Evolutionary conservation across 2,797 vertebrate species (phyloP).

Genomic region (Okamejei kenojei): DNA sequence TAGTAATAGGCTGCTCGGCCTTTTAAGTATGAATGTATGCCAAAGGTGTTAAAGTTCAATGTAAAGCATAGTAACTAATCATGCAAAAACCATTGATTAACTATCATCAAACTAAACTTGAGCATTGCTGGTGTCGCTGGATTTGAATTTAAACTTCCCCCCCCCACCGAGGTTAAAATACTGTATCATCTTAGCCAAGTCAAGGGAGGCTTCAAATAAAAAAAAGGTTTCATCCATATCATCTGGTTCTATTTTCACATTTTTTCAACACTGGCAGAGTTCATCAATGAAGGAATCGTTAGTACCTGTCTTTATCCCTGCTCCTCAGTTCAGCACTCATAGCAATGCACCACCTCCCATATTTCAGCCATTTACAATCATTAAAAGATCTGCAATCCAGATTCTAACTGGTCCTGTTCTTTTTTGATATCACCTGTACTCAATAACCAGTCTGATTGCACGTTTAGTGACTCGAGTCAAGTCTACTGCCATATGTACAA

Average conservation of each 20-base stretch:
- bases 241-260: background rate
- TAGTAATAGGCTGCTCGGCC: background rate
- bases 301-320: background rate
- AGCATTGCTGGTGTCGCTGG: background rate
- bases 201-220: background rate
- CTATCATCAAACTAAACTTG: background rate
- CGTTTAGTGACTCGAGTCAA: too few species aligned
- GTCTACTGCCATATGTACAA: too few species aligned
- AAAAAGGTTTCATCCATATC: background rate
- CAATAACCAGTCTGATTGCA: background rate
- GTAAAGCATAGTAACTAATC: background rate
- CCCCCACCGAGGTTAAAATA: background rate
- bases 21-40: background rate
- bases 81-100: background rate
- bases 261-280: background rate
- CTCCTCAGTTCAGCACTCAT: background rate
- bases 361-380: background rate
- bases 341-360: background rate
- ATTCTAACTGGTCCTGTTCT: background rate
- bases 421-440: background rate
- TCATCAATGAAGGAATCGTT: background rate
- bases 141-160: background rate
- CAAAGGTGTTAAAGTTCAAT: background rate
- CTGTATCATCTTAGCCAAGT: background rate
- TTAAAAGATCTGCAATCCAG: background rate